Percentiles rank a stretch among this genome's conserved stretches.
Conservation (phyloP, 1,140 invertebrate genomes). For the Drosophila sp. region DNA sequence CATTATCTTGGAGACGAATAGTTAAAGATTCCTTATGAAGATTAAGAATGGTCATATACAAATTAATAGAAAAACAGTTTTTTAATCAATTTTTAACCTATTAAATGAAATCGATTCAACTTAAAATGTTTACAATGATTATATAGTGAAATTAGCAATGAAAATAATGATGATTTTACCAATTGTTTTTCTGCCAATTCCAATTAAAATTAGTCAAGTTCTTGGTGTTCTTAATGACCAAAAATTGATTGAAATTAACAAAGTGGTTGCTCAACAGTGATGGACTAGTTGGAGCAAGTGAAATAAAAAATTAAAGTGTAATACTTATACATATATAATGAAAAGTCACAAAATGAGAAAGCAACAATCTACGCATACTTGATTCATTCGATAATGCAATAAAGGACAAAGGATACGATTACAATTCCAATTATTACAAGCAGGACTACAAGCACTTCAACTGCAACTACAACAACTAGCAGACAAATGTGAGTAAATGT, state of each 20-base stretch:
- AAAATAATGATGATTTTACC: no score
- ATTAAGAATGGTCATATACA: not conserved
- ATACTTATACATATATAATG: not conserved
- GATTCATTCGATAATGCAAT: not conserved
- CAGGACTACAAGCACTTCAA: not conserved
- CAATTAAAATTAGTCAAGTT: no score
- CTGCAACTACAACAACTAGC: not conserved
- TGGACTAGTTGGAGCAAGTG: not conserved
- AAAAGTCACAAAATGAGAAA: not conserved
- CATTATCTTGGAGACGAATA: not conserved
- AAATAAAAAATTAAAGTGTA: not conserved
- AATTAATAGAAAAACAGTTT: no score
- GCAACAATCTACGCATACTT: not conserved
- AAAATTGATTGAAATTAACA: not conserved
- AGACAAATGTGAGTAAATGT: conserved; percentile 3
- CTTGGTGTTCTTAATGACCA: not conserved
- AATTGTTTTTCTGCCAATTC: no score
- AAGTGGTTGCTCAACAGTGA: not conserved
- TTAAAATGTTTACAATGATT: no score
- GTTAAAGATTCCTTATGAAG: conserved; percentile 1
- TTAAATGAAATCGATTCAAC: no score
- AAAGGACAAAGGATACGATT: not conserved
- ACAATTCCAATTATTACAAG: not conserved
- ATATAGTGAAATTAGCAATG: no score
- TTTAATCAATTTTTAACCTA: no score